Base-by-base conservation (phyloP, 92 coral and sea anemone genomes). In the Blastomussa wellsi region DNA sequence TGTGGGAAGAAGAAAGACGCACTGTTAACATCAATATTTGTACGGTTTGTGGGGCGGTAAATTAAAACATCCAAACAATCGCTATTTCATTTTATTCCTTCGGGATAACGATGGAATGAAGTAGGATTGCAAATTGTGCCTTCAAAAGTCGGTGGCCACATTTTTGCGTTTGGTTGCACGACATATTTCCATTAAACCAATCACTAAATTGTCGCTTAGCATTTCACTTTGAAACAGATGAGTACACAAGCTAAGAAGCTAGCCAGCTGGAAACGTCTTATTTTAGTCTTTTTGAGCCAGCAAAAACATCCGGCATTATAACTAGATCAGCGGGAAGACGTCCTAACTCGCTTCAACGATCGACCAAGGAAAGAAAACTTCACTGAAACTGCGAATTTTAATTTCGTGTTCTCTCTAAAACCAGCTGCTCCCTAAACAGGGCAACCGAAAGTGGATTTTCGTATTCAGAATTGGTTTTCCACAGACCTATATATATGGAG, bases 401-500 rank as follows among this genome's bases (percentile, higher is more conserved):
- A 62, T 62, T 26, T 10, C 13, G 35, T 24, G 35, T 33, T 62
- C 17, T 26, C 68, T 62, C n/a, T 12, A 5, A 62, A 39, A 15
- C 77, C 53, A 73, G 35, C 31, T 73, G 51, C 7, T 36, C 22
- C 26, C 49, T 37, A 24, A 20, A 22, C 39, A 44, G 47, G 20
- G 26, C 44, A 5, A 41, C 32, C 33, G 47, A 74, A 47, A 6
- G 24, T 32, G 22, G 15, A 24, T 53, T 33, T 36, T 12, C 22
- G 29, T 13, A 0, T 44, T 44, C 11, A 44, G 49, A 44, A 8
- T 44, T 47, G 64, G 19, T 39, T 65, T 26, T 59, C 41, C 26
- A 19, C 74, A 20, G 22, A 59, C 26, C 24, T 14, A n/a, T n/a
- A n/a, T n/a, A n/a, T n/a, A 81, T 81, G 85, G 86, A 83, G 5